A percentile compares a stretch with the other conserved stretches of the same genome.
Evolutionary conservation across 2,797 vertebrate species (phyloP).

Genomic region (Thamnophis elegans): DNA sequence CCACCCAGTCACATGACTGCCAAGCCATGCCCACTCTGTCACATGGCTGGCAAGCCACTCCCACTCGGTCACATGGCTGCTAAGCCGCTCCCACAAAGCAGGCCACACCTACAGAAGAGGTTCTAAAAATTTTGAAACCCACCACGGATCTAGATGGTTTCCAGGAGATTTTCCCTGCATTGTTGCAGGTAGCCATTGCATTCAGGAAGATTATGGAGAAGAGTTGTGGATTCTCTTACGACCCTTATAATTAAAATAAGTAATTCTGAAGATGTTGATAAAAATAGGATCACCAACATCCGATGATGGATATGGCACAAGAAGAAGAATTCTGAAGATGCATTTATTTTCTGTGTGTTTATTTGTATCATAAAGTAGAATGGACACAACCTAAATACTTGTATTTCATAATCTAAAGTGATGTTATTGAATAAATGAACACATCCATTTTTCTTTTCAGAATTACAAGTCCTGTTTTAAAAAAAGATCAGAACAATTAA

Average conservation of each 20-base stretch:
- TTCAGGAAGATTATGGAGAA: not conserved
- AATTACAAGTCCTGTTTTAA: slow-evolving; percentile 64
- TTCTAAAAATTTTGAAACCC: no score
- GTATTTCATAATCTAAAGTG: not conserved
- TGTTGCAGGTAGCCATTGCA: not conserved
- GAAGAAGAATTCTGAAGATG: not conserved
- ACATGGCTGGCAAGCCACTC: no score
- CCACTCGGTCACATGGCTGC: no score
- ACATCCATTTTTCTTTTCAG: slow-evolving; percentile 40
- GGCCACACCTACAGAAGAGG: no score
- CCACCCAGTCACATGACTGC: no score
- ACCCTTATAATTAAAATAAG: not conserved
- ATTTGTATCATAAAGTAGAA: not conserved
- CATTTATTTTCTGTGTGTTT: not conserved
- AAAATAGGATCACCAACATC: no score
- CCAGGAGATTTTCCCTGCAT: not conserved
- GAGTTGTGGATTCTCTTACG: not conserved
- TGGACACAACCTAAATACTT: not conserved
- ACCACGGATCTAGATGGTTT: not conserved
- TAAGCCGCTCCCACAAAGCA: no score
- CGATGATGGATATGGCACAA: no score
- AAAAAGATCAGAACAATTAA: slow-evolving; percentile 25
- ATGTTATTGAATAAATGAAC: slow-evolving; percentile 4
- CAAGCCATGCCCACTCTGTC: no score
- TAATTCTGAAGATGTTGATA: not conserved